Conservation (phyloP, 2,113 vertebrate species). For the Charadrius vociferus region DNA sequence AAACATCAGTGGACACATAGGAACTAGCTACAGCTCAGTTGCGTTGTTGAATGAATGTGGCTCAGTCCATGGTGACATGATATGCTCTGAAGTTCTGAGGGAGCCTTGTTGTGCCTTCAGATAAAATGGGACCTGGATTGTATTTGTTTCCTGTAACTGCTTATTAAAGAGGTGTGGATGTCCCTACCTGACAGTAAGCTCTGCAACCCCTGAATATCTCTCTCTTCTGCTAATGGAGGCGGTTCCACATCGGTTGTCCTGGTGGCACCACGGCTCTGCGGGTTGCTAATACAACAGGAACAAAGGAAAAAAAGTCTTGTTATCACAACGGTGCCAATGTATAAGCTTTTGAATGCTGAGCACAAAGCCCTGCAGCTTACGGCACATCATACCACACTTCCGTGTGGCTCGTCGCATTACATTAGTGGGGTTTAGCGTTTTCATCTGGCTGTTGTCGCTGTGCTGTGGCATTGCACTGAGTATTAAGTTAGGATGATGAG, state of each 20-base stretch:
- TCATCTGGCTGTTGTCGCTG: not conserved
- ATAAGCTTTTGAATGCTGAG: not conserved
- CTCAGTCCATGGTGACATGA: not conserved
- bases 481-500: not conserved
- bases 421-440: not conserved
- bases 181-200: not conserved
- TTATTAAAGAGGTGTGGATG: not conserved
- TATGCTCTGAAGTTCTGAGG: not conserved
- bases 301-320: not conserved
- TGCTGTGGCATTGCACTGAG: not conserved
- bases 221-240: not conserved
- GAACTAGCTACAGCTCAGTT: not conserved
- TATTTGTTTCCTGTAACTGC: not conserved
- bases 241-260: not conserved
- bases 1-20: not conserved
- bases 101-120: not conserved
- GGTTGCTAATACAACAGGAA: not conserved
- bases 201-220: not conserved
- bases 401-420: accelerated
- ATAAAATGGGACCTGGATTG: not conserved
- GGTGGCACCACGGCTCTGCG: not conserved
- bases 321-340: accelerated
- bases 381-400: not conserved
- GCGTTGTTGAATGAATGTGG: not conserved
- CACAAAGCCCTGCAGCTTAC: not conserved